These are phyloP conservation scores for Yponomeuta sedellus DNA, from an alignment of 2,888 invertebrate genomes.

Conservation along the genomic window DNA sequence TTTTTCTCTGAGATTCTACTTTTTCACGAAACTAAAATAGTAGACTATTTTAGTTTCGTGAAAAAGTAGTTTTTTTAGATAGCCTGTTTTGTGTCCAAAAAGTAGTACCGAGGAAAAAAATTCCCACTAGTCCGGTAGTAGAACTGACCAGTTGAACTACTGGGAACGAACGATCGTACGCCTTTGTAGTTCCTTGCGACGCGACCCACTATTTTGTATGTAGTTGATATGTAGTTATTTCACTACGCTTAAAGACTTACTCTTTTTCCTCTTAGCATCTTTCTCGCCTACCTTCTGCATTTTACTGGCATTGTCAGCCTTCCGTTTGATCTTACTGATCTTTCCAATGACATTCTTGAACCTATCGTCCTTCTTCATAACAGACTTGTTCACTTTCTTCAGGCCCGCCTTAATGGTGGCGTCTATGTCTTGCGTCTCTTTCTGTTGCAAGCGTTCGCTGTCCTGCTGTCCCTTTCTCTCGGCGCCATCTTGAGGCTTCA, in stretches of 20 bases:
- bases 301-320: conserved; percentile 48
- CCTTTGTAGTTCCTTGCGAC: too few species aligned
- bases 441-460: conserved; percentile 30
- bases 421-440: conserved; percentile 43
- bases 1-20: too few species aligned
- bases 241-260: conserved; percentile 32
- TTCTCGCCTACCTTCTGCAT: conserved; percentile 24
- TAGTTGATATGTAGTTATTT: conserved; percentile 24
- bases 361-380: conserved; percentile 68
- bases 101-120: too few species aligned
- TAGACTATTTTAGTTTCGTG: too few species aligned
- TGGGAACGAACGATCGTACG: too few species aligned
- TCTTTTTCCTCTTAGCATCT: conserved; percentile 30
- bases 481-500: conserved; percentile 33
- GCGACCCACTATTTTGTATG: too few species aligned
- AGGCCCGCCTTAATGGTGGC: conserved; percentile 48
- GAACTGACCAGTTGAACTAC: too few species aligned
- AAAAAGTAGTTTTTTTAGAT: too few species aligned
- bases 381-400: conserved; percentile 56
- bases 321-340: conserved; percentile 59
- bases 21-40: too few species aligned
- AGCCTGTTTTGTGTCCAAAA: too few species aligned
- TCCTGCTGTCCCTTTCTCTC: conserved; percentile 23
- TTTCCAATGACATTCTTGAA: conserved; percentile 69
- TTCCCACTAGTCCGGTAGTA: too few species aligned